phyloP scores from a whole-genome alignment of 2,888 invertebrate species.

The Lampropteryx suffumata region DNA sequence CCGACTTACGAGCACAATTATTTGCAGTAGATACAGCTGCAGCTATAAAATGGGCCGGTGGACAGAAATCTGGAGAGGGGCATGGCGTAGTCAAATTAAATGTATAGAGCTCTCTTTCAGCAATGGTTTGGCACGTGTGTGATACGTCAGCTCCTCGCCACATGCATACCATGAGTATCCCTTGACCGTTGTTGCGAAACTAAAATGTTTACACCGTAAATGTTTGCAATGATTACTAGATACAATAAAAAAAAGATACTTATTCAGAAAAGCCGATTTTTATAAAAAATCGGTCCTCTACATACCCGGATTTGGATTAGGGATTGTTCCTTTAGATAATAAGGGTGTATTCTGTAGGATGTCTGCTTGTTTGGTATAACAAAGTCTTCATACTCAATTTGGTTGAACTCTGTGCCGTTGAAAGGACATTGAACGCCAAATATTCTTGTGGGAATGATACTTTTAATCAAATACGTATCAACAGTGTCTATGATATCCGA shows the following conservation, averaged over 20 bases:
- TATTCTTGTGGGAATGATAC: slow-evolving; percentile 63
- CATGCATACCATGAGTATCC: slow-evolving; percentile 83
- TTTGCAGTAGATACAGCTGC: slow-evolving; percentile 74
- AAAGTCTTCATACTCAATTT: slow-evolving; percentile 83
- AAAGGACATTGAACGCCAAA: slow-evolving; percentile 66
- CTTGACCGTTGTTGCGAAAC: slow-evolving; percentile 81
- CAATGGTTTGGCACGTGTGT: slow-evolving; percentile 73
- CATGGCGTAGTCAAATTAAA: slow-evolving; percentile 79
- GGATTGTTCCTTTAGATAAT: slow-evolving; percentile 59
- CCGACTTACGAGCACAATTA: slow-evolving; percentile 83
- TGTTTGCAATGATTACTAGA: too few relatives aligned
- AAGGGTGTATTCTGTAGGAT: slow-evolving; percentile 78
- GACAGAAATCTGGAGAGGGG: slow-evolving; percentile 74
- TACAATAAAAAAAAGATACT: too few relatives aligned
- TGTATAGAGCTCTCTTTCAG: slow-evolving; percentile 62
- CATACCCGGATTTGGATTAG: slow-evolving; percentile 60
- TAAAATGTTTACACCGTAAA: slow-evolving; percentile 32
- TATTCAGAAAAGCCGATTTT: background rate
- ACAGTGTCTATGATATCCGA: slow-evolving; percentile 56
- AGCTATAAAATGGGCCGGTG: slow-evolving; percentile 77
- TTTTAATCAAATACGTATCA: slow-evolving; percentile 60
- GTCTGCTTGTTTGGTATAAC: slow-evolving; percentile 78
- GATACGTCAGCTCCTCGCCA: slow-evolving; percentile 73
- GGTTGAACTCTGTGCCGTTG: slow-evolving; percentile 58
- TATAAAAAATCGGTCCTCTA: too few relatives aligned